Evolutionary conservation across 2,113 vertebrate genomes (phyloP).

Genomic region (Seriola rivoliana): DNA sequence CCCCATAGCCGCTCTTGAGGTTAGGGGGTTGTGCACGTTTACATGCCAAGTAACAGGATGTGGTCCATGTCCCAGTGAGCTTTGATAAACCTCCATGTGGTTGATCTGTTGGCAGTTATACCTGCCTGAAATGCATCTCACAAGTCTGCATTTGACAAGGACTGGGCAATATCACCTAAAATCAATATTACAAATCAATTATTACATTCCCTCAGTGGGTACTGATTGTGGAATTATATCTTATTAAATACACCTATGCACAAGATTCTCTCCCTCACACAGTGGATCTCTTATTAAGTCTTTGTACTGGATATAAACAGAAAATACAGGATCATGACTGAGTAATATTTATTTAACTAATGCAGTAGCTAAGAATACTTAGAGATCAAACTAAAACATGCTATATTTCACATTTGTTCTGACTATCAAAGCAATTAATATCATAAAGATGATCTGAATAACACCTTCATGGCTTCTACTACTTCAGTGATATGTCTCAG

Average conservation of each 20-base stretch:
- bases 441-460: too few relatives aligned
- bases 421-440: not conserved
- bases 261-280: too few relatives aligned
- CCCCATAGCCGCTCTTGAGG: not conserved
- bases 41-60: conserved; percentile 1
- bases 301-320: too few relatives aligned
- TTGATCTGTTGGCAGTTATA: too few relatives aligned
- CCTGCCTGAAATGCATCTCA: too few relatives aligned
- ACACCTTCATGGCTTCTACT: not conserved
- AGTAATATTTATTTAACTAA: too few relatives aligned
- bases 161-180: not conserved
- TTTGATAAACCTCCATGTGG: too few relatives aligned
- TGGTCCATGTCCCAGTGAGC: not conserved
- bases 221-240: not conserved
- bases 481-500: not conserved
- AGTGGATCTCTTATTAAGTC: too few relatives aligned
- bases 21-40: not conserved
- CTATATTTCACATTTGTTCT: not conserved
- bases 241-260: not conserved
- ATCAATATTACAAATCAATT: not conserved
- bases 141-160: too few relatives aligned
- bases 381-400: not conserved
- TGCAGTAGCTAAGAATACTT: not conserved
- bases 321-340: too few relatives aligned
- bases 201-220: too few relatives aligned